phyloP scores from a whole-genome alignment of 1,140 invertebrate species.

The Popillia japonica region DNA sequence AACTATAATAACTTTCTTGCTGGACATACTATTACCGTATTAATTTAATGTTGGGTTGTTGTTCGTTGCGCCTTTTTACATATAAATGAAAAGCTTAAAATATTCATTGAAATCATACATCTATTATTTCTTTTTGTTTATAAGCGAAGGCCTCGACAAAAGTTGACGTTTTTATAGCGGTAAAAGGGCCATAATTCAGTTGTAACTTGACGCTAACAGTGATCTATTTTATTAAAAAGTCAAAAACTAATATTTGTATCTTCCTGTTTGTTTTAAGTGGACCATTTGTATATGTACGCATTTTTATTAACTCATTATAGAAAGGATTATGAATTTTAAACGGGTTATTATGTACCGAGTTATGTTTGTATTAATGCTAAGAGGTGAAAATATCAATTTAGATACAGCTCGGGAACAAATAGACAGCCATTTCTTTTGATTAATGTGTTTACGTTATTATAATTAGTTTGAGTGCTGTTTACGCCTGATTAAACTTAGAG shows the following conservation, averaged over 20 bases:
- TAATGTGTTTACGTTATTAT: conserved; percentile 32
- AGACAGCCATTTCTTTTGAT: conserved; percentile 22
- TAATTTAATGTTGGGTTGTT: conserved; percentile 7
- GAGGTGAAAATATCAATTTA: conserved; percentile 40
- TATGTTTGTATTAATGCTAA: conserved; percentile 37
- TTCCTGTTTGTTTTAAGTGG: conserved; percentile 52
- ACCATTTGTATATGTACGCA: conserved; percentile 50
- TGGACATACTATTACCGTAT: not conserved
- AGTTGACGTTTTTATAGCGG: conserved; percentile 38
- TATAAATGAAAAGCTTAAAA: conserved; percentile 34
- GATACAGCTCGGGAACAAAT: conserved; percentile 15
- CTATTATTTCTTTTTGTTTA: conserved; percentile 1
- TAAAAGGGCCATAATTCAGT: conserved; percentile 45
- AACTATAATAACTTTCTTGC: conserved; percentile 17
- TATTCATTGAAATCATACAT: conserved; percentile 26
- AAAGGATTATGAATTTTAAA: conserved; percentile 42
- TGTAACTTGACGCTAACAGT: conserved; percentile 45
- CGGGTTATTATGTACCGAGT: conserved; percentile 40
- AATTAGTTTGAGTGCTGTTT: conserved; percentile 19
- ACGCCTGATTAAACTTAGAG: not conserved
- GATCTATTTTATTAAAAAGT: conserved; percentile 50
- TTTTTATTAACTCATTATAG: conserved; percentile 53
- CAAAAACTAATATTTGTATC: conserved; percentile 50
- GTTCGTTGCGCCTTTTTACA: conserved; percentile 22
- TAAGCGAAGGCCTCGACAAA: not conserved